These are phyloP conservation scores for Pharmacophagus antenor DNA, from an alignment of 2,888 invertebrate genomes.

Conservation along the genomic window DNA sequence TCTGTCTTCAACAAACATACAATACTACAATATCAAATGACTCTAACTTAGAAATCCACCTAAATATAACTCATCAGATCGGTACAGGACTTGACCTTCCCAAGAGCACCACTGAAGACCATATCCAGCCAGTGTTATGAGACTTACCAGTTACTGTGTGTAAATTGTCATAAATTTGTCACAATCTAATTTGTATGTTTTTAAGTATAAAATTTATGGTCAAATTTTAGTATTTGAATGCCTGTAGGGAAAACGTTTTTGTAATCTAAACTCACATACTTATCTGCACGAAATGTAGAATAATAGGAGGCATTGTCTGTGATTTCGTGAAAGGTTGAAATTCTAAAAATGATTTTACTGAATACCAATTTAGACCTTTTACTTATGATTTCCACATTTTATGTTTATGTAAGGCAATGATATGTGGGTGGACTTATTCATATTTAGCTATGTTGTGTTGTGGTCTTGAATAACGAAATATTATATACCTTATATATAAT, in stretches of 20 bases:
- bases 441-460: neutral
- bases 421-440: neutral
- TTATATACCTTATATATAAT: neutral
- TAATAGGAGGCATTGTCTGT: conserved; percentile 5
- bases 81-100: too few species aligned
- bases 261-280: neutral
- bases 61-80: too few species aligned
- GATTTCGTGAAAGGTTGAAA: conserved; percentile 4
- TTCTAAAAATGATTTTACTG: neutral
- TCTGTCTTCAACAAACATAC: too few species aligned
- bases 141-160: too few species aligned
- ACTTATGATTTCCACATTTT: neutral
- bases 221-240: neutral
- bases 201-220: too few species aligned
- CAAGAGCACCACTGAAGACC: too few species aligned
- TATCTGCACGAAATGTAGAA: neutral
- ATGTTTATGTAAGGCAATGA: neutral
- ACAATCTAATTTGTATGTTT: too few species aligned
- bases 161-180: too few species aligned
- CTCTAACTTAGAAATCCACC: too few species aligned
- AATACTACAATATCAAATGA: too few species aligned
- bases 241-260: neutral
- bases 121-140: too few species aligned
- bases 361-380: too few species aligned
- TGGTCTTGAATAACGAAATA: neutral